Base-by-base conservation (phyloP, 2,888 invertebrate genomes). In the Parnassius mnemosyne region DNA sequence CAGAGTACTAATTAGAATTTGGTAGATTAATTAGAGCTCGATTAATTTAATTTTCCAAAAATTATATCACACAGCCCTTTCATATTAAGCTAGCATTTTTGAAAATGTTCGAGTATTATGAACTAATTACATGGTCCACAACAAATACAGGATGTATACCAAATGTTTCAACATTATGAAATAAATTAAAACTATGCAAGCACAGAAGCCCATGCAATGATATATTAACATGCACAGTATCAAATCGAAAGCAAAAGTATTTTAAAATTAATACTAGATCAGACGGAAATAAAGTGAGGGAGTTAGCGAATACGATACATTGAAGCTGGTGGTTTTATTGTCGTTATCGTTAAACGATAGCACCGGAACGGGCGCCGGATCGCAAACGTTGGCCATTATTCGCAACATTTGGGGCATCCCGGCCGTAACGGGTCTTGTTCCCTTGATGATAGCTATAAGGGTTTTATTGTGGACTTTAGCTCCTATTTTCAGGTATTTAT, bases 291-390 rank as follows among this genome's bases (percentile, higher is more conserved):
- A 68, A 73, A 74, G 76, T 70, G 72, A 74, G 70, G 69, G 73
- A 78, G 74, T 70, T 74, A 76, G 75, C 75, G 70, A 76, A 70
- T 68, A 69, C 80, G 42, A 69, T 74, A 80, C 81, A 83, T 84
- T 83, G 81, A 80, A 75, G 77, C 71, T 79, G 76, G 78, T 75
- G 73, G 75, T 74, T 69, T 71, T 70, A 65, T 64, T 73, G 78
- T 73, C 79, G 76, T 82, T 83, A 81, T 79, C 78, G 73, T 77
- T 81, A 81, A 79, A 85, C 77, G 79, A 79, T 75, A 75, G 66
- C 60, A 63, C 70, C 72, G 73, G 74, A 72, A 74, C 73, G 74
- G 70, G 72, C 70, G 71, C 71, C 74, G 76, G 75, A 78, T 78
- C 76, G 79, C 72, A 78, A 78, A 76, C 74, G 67, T 66, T 68